phyloP scores from a whole-genome alignment of 1,140 invertebrate species.

The Plutomurus gul region DNA sequence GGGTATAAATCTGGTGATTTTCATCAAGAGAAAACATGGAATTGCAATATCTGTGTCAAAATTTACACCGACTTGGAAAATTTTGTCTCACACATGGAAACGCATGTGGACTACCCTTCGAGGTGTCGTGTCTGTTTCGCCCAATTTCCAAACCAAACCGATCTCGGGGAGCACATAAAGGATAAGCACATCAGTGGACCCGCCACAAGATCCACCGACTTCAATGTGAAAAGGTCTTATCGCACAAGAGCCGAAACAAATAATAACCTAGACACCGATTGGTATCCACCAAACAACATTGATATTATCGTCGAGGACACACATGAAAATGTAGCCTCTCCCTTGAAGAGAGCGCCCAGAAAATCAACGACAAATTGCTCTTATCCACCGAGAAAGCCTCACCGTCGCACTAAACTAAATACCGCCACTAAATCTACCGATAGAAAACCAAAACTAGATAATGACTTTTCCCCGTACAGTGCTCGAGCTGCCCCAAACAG shows the following conservation, averaged over 20 bases:
- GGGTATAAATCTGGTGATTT: not conserved
- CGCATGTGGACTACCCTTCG: not conserved
- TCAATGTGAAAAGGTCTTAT: not conserved
- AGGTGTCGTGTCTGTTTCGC: conserved; percentile 35
- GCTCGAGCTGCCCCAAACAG: not conserved
- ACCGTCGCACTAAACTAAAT: too few relatives aligned
- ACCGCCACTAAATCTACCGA: too few relatives aligned
- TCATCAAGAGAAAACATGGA: not conserved
- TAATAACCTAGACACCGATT: not conserved
- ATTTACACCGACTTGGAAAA: not conserved
- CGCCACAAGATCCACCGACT: not conserved
- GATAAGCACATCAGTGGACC: conserved; percentile 1
- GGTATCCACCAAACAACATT: not conserved
- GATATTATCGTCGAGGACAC: not conserved
- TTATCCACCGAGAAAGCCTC: too few relatives aligned
- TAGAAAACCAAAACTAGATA: too few relatives aligned
- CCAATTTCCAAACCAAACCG: not conserved
- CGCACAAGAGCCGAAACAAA: not conserved
- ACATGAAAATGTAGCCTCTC: not conserved
- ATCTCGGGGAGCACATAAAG: conserved; percentile 30
- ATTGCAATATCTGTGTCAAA: conserved; percentile 32
- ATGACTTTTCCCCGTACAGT: too few relatives aligned
- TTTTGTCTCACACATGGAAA: conserved; percentile 33
- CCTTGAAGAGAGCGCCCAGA: too few relatives aligned
- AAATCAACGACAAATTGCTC: too few relatives aligned